Base-by-base conservation (phyloP, 2,113 vertebrate genomes). In the Corythornis vintsioides region DNA sequence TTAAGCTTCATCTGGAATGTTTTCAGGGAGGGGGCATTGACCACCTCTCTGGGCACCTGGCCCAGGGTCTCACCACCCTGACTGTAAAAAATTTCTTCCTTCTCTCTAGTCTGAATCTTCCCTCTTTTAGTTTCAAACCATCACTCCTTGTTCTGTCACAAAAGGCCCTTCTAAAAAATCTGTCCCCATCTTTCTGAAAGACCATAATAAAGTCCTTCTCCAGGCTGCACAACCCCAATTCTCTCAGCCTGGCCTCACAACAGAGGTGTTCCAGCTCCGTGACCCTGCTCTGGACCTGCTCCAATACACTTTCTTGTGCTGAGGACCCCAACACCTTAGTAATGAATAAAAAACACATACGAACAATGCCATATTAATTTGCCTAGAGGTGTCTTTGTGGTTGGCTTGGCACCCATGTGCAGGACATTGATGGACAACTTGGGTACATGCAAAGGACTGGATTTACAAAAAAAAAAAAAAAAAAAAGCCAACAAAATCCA, bases 281-380 rank as follows among this genome's bases (percentile, higher is more conserved):
- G 26, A 18, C 28, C 11, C 17, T 64, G 11, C 17, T 43, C 38
- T 42, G 40, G 61, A 42, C 40, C 61, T 42, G 18, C 17, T 64
- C 25, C 61, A 64, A 42, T 12, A 26, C 26, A 42, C 40, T 64
- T 42, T 29, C 61, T 29, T 42, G 26, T n/a, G 18, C 26, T 43
- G 26, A 64, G 61, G 26, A 29, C 26, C 29, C 38, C 26, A 43
- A 29, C 31, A 33, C 16, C 43, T 73, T 52, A 52, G 31, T 16
- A 43, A 72, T 0, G 2, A 80, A 33, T 64, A 53, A 1, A 0
- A 70, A 90, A 82, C 2, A 4, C 2, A 3, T 35, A 8, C 15
- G 21, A 31, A 15, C 5, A 15, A 31, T 7, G 3, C 5, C 69
- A 20, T 28, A 29, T 42, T 38, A 48, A 66, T 83, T 61, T 63